Conservation (phyloP, 2,888 invertebrate species). For the Chrysomela aeneicollis region DNA sequence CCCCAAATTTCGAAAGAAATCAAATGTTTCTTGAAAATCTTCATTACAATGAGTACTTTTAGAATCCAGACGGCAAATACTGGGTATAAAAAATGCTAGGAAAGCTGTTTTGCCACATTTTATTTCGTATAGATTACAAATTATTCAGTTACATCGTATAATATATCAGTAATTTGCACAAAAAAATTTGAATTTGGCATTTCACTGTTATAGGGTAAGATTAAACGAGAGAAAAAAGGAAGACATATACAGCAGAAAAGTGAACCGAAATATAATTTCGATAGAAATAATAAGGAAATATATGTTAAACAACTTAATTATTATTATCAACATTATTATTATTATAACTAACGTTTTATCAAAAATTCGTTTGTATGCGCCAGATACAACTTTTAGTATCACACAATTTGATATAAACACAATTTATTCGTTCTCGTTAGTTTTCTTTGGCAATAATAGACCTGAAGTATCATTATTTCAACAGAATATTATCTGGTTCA, state of each 20-base stretch:
- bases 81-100: conserved; percentile 26
- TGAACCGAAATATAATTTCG: not conserved
- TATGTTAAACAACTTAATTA: no score
- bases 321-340: no score
- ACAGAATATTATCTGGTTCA: not conserved
- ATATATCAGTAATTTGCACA: conserved; percentile 46
- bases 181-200: conserved; percentile 43
- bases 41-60: no score
- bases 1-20: conserved; percentile 32
- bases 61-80: no score
- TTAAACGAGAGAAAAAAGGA: conserved; percentile 21
- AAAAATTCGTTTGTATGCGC: not conserved
- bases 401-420: not conserved
- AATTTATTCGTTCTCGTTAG: no score
- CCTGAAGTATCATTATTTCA: no score
- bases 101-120: conserved; percentile 50
- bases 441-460: no score
- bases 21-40: not conserved
- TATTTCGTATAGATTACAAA: conserved; percentile 55
- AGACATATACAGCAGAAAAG: conserved; percentile 18
- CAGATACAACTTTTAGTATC: not conserved
- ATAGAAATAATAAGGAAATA: no score
- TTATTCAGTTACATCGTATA: conserved; percentile 50
- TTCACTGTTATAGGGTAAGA: not conserved
- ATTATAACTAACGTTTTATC: no score